Conservation (phyloP, 2,888 invertebrate species). For the Brachylomia viminalis region DNA sequence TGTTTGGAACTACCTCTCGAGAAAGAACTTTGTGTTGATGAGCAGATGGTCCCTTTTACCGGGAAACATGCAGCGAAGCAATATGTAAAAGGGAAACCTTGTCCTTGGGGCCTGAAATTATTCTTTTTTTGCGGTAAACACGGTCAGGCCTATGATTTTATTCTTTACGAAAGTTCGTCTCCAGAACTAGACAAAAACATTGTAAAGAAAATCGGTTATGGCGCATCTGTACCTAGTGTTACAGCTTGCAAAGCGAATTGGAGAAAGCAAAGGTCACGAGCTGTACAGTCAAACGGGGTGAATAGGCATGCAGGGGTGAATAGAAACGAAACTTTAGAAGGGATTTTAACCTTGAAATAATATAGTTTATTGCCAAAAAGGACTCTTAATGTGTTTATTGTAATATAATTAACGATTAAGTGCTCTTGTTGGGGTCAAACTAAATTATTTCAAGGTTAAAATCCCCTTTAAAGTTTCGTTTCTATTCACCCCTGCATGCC, state of each 20-base stretch:
- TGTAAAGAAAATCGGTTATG: conserved; percentile 60
- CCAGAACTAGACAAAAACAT: conserved; percentile 61
- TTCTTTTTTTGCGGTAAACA: conserved; percentile 66
- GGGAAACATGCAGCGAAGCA: conserved; percentile 55
- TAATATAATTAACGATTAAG: too few relatives aligned
- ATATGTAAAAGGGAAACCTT: conserved; percentile 55
- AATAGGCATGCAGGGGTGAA: too few relatives aligned
- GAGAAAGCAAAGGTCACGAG: conserved; percentile 56
- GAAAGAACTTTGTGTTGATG: conserved; percentile 64
- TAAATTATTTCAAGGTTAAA: too few relatives aligned
- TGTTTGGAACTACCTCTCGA: conserved; percentile 64
- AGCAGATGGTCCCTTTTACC: conserved; percentile 67
- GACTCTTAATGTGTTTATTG: too few relatives aligned
- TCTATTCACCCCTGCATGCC: too few relatives aligned
- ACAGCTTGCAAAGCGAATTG: conserved; percentile 59
- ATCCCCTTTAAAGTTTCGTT: too few relatives aligned
- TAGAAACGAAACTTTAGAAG: too few relatives aligned
- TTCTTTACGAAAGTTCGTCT: conserved; percentile 63
- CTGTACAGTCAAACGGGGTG: too few relatives aligned
- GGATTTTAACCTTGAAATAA: too few relatives aligned
- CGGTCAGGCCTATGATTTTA: conserved; percentile 61
- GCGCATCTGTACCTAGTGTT: conserved; percentile 62
- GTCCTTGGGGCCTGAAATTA: conserved; percentile 62
- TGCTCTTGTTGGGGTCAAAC: too few relatives aligned
- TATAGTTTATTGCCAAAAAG: too few relatives aligned